Percentiles rank a stretch among this genome's conserved stretches.
Conservation (phyloP, 2,113 vertebrate species). For the Mastomys natalensis region DNA sequence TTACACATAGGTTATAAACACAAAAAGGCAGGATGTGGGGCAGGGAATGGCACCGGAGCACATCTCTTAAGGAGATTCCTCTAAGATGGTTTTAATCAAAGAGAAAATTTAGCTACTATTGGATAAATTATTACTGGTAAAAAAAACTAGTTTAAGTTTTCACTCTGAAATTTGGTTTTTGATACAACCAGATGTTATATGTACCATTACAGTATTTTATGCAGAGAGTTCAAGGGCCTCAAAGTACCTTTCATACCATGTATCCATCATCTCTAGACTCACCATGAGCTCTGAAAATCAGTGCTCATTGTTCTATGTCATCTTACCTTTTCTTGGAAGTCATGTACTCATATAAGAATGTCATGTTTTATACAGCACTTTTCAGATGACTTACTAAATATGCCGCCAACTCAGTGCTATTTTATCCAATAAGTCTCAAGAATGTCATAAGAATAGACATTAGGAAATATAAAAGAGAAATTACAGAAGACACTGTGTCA, state of each 20-base stretch:
- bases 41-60: too few relatives aligned
- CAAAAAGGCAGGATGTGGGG: too few relatives aligned
- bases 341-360: not conserved
- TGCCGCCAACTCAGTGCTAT: not conserved
- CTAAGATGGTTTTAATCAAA: not conserved
- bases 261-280: not conserved
- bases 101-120: not conserved
- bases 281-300: not conserved
- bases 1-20: too few relatives aligned
- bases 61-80: not conserved
- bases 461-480: not conserved
- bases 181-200: not conserved
- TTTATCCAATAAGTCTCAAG: not conserved
- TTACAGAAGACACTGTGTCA: not conserved
- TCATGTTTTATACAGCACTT: not conserved
- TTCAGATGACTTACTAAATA: not conserved
- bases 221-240: not conserved
- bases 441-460: not conserved
- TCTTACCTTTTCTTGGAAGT: not conserved
- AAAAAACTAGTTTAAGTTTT: not conserved
- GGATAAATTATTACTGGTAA: not conserved
- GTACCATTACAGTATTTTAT: not conserved
- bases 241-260: not conserved
- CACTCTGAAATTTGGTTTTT: not conserved
- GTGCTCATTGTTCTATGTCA: not conserved